Conservation (phyloP, 1,140 invertebrate species). For the Bombus superbus region DNA sequence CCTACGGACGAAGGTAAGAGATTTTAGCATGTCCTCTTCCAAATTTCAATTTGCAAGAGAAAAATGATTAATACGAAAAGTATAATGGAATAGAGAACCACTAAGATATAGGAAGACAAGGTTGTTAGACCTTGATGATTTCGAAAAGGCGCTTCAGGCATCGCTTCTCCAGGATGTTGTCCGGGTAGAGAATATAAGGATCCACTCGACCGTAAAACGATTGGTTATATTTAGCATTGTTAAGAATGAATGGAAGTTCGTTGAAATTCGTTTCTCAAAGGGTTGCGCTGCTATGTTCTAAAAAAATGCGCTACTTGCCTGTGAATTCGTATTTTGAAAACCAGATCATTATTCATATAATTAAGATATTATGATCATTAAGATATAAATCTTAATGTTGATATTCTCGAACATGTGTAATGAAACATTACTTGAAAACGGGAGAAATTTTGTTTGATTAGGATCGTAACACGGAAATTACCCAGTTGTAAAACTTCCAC, state of each 20-base stretch:
- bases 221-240: conserved; percentile 63
- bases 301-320: neutral
- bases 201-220: conserved; percentile 67
- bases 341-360: too few relatives aligned
- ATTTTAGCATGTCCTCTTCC: neutral
- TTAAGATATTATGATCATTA: too few relatives aligned
- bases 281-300: conserved; percentile 5
- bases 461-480: too few relatives aligned
- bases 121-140: conserved; percentile 42
- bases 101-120: conserved; percentile 12
- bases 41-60: neutral
- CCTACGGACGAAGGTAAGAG: neutral
- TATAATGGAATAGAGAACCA: conserved; percentile 6
- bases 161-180: conserved; percentile 31
- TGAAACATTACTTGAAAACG: too few relatives aligned
- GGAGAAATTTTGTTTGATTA: too few relatives aligned
- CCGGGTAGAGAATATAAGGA: conserved; percentile 51
- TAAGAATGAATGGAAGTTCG: conserved; percentile 53
- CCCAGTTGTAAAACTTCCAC: too few relatives aligned
- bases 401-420: too few relatives aligned
- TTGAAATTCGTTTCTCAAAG: conserved; percentile 43
- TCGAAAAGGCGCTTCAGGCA: conserved; percentile 32
- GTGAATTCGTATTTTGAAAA: neutral
- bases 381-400: too few relatives aligned
- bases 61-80: conserved; percentile 6